Conservation (phyloP, 2,888 invertebrate genomes). For the Agapetus fuscipes region DNA sequence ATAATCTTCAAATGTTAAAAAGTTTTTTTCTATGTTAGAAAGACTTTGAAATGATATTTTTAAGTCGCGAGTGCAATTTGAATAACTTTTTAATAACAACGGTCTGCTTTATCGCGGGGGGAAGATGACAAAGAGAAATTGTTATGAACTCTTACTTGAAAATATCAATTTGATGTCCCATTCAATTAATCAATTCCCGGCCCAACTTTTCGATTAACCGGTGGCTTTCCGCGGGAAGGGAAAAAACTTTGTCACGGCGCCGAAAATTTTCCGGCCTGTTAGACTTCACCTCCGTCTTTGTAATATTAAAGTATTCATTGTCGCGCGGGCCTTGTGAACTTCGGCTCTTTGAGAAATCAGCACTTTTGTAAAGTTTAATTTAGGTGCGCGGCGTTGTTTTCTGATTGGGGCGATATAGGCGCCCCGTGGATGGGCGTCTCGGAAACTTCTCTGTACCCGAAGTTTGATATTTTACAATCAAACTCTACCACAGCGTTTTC, state of each 20-base stretch:
- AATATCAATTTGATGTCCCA: constrained; percentile 5
- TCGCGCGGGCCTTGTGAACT: constrained; percentile 13
- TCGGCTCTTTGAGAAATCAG: constrained; percentile 16
- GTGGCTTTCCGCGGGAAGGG: not conserved
- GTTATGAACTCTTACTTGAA: too few relatives aligned
- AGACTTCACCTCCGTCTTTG: constrained; percentile 10
- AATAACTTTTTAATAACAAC: too few relatives aligned
- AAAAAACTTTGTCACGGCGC: constrained; percentile 7
- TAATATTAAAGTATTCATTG: constrained; percentile 18
- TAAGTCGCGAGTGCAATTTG: too few relatives aligned
- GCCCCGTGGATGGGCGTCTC: too few relatives aligned
- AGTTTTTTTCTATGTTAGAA: too few relatives aligned
- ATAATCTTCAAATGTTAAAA: too few relatives aligned
- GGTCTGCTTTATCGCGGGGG: too few relatives aligned
- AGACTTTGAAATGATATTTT: too few relatives aligned
- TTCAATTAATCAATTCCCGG: constrained; percentile 13
- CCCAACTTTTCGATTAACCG: constrained; percentile 3
- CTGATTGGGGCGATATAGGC: constrained; percentile 8
- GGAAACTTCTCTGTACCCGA: too few relatives aligned
- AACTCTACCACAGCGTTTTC: too few relatives aligned
- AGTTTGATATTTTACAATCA: too few relatives aligned
- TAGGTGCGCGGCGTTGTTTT: constrained; percentile 10
- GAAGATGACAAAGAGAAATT: too few relatives aligned
- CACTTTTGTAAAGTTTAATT: constrained; percentile 15
- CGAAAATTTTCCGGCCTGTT: constrained; percentile 11